phyloP scores from a whole-genome alignment of 2,888 invertebrate genomes.

The Tiphia femorata region DNA sequence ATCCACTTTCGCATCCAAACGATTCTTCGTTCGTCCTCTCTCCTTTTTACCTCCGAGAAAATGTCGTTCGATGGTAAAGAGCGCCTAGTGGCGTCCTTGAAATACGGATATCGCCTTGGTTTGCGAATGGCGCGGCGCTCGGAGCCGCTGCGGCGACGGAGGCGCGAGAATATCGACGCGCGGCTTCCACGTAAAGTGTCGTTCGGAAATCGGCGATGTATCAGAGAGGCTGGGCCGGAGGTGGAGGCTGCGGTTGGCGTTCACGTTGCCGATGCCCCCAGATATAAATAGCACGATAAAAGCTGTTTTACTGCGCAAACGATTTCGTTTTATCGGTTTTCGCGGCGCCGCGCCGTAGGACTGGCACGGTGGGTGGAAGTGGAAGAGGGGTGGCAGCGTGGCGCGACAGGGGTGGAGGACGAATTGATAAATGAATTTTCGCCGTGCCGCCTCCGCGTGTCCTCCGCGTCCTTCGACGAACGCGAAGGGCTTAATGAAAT shows the following conservation, averaged over 20 bases:
- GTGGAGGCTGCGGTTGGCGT: conserved; percentile 13
- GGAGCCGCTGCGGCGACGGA: too few species aligned
- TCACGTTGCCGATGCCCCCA: conserved; percentile 16
- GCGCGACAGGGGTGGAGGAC: conserved; percentile 16
- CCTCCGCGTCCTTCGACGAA: conserved; percentile 3
- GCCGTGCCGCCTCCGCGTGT: conserved; percentile 3
- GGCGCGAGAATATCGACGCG: background rate
- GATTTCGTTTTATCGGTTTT: conserved; percentile 48
- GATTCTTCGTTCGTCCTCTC: too few species aligned
- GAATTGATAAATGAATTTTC: conserved; percentile 50
- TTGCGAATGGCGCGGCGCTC: too few species aligned
- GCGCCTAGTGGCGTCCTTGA: too few species aligned
- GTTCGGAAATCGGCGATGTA: conserved; percentile 5
- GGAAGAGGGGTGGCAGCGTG: background rate
- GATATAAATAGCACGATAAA: conserved; percentile 43
- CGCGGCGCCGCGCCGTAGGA: conserved; percentile 5
- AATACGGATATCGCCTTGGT: too few species aligned
- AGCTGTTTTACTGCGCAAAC: conserved; percentile 45
- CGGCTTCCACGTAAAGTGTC: background rate
- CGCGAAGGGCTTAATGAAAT: conserved; percentile 47
- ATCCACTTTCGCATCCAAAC: too few species aligned
- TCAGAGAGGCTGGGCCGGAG: too few species aligned
- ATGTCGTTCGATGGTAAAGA: too few species aligned
- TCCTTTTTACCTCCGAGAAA: too few species aligned
- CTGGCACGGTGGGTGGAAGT: background rate